phyloP scores from a whole-genome alignment of 2,888 invertebrate species.

The Chrysolina oricalcia region DNA sequence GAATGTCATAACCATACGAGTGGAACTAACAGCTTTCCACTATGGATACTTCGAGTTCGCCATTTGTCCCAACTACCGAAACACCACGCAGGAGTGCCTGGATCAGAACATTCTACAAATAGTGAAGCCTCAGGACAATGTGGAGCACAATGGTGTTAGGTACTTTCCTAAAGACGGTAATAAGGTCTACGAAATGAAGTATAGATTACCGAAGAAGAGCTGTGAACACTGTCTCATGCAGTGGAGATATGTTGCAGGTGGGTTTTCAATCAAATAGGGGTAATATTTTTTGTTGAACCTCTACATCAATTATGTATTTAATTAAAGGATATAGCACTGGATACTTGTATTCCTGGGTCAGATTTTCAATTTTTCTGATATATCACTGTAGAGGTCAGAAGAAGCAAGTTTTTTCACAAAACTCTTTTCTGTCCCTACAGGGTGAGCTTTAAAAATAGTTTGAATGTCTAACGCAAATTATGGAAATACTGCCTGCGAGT shows the following conservation, averaged over 20 bases:
- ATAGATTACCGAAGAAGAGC: conserved; percentile 75
- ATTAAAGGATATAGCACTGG: too few species aligned
- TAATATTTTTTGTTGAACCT: too few species aligned
- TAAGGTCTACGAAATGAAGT: conserved; percentile 83
- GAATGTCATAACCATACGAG: conserved; percentile 80
- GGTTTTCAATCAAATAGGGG: background rate
- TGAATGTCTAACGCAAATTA: too few species aligned
- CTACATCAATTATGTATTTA: too few species aligned
- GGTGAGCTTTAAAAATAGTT: too few species aligned
- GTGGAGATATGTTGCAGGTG: conserved; percentile 90
- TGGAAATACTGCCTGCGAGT: too few species aligned
- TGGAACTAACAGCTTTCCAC: conserved; percentile 92
- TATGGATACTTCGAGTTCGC: conserved; percentile 90
- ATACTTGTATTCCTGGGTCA: too few species aligned
- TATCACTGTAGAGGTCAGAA: too few species aligned
- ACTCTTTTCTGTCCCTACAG: too few species aligned
- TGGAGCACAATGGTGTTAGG: conserved; percentile 74
- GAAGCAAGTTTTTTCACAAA: too few species aligned
- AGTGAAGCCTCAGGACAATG: conserved; percentile 68
- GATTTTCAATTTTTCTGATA: too few species aligned
- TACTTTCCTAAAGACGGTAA: conserved; percentile 87
- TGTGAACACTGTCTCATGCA: conserved; percentile 90
- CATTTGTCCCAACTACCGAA: conserved; percentile 82
- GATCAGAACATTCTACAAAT: conserved; percentile 81
- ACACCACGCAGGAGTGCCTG: conserved; percentile 84